Conservation (phyloP, 2,888 invertebrate genomes). For the Lucinisca nassula region DNA sequence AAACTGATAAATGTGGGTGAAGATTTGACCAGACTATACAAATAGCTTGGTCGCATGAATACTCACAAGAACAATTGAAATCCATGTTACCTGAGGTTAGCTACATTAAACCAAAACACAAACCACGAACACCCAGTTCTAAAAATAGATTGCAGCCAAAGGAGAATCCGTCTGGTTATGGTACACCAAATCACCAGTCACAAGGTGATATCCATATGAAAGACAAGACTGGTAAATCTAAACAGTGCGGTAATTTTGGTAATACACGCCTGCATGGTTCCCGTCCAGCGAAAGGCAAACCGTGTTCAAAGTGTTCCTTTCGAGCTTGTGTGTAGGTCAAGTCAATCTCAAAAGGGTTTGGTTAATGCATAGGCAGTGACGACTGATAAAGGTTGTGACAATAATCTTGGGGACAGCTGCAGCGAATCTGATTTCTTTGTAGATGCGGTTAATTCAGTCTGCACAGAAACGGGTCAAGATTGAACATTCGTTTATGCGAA, state of each 20-base stretch:
- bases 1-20: constrained; percentile 10
- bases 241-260: constrained; percentile 33
- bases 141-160: neutral
- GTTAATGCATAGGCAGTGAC: neutral
- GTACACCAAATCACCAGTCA: neutral
- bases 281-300: constrained; percentile 21
- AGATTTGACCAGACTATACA: constrained; percentile 20
- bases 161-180: neutral
- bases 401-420: neutral
- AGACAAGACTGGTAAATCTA: neutral
- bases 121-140: neutral
- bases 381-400: neutral
- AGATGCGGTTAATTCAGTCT: neutral
- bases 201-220: neutral
- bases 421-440: neutral
- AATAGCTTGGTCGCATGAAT: neutral
- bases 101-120: neutral
- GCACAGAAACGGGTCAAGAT: neutral
- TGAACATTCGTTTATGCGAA: constrained; percentile 8
- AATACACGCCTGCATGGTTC: neutral
- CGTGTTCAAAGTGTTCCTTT: constrained; percentile 1
- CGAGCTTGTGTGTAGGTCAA: neutral
- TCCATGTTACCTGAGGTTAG: constrained; percentile 9
- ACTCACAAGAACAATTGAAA: constrained; percentile 9
- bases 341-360: neutral